Percentiles rank a stretch among this genome's conserved stretches.
These are phyloP conservation scores for Hirundo rustica DNA, from an alignment of 2,797 vertebrate genomes.

Conservation along the genomic window DNA sequence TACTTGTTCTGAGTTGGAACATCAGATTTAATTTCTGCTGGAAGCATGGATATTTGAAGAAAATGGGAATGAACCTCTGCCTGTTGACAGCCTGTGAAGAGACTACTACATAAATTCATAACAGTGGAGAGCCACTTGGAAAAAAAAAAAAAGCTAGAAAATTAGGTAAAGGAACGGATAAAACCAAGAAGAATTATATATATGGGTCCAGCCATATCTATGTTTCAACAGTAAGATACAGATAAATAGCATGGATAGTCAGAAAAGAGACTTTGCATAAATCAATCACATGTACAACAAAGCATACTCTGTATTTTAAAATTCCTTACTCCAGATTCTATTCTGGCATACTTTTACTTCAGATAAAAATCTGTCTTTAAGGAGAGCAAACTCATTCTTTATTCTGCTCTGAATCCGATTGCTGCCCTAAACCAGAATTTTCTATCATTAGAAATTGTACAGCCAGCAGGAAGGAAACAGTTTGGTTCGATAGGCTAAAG, in stretches of 20 bases:
- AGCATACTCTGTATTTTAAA: not conserved
- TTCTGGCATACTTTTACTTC: constrained; percentile 16
- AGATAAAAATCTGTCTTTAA: not conserved
- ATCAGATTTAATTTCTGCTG: constrained; percentile 30
- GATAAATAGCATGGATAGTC: not conserved
- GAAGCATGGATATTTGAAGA: constrained; percentile 46
- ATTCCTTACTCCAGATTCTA: constrained; percentile 70
- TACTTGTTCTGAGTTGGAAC: constrained; percentile 11
- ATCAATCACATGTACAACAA: constrained; percentile 1
- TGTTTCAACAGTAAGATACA: constrained; percentile 6
- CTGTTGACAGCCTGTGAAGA: constrained; percentile 40
- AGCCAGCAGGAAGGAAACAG: not conserved
- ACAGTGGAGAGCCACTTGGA: constrained; percentile 52
- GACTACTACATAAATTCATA: constrained; percentile 10
- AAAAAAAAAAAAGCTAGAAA: not conserved
- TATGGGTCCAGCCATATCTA: constrained; percentile 59
- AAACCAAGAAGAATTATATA: constrained; percentile 34
- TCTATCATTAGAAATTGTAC: not conserved
- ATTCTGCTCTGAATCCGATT: not conserved
- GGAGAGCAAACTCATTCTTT: not conserved
- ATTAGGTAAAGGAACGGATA: not conserved
- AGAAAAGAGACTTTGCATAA: not conserved
- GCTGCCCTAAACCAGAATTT: not conserved
- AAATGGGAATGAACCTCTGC: constrained; percentile 44
- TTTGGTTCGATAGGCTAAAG: constrained; percentile 36